A percentile compares a stretch with the other conserved stretches of the same genome.
phyloP scores from a whole-genome alignment of 2,113 vertebrate genomes.

The Monopterus albus region DNA sequence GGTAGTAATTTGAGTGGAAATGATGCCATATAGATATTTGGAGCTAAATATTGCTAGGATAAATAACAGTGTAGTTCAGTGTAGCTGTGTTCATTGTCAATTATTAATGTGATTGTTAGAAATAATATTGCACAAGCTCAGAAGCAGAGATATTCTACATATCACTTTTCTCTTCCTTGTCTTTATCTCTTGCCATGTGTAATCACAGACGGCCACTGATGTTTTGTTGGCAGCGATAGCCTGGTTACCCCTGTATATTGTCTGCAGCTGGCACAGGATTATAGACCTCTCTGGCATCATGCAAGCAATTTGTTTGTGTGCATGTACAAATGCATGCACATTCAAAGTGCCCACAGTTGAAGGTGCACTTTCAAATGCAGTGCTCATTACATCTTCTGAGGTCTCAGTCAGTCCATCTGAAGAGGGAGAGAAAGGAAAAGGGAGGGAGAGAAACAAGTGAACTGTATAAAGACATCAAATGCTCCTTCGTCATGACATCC shows the following conservation, averaged over 20 bases:
- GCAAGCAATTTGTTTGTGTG: conserved; percentile 31
- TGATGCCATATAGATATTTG: no score
- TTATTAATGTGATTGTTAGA: conserved; percentile 26
- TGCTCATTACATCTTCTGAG: conserved; percentile 31
- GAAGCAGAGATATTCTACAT: conserved; percentile 46
- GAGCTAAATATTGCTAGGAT: no score
- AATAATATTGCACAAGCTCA: conserved; percentile 38
- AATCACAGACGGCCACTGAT: conserved; percentile 52
- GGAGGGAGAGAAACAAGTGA: conserved; percentile 2
- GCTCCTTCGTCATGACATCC: conserved; percentile 40
- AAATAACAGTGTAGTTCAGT: not conserved
- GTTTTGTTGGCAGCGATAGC: conserved; percentile 50
- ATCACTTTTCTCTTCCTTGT: conserved; percentile 3
- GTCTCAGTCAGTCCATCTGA: conserved; percentile 25
- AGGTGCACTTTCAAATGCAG: conserved; percentile 48
- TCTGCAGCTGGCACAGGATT: conserved; percentile 53
- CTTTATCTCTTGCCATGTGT: conserved; percentile 39
- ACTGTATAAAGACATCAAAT: conserved; percentile 44
- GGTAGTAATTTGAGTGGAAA: not conserved
- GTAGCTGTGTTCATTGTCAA: not conserved
- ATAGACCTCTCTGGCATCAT: conserved; percentile 47
- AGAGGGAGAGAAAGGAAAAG: not conserved
- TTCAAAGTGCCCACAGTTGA: conserved; percentile 44
- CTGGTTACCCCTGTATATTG: conserved; percentile 44
- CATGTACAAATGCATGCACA: not conserved